Evolutionary conservation across 2,797 vertebrate genomes (phyloP), one percentile per base, ranked within the genome.

Genomic region (Peromyscus nudipes): DNA sequence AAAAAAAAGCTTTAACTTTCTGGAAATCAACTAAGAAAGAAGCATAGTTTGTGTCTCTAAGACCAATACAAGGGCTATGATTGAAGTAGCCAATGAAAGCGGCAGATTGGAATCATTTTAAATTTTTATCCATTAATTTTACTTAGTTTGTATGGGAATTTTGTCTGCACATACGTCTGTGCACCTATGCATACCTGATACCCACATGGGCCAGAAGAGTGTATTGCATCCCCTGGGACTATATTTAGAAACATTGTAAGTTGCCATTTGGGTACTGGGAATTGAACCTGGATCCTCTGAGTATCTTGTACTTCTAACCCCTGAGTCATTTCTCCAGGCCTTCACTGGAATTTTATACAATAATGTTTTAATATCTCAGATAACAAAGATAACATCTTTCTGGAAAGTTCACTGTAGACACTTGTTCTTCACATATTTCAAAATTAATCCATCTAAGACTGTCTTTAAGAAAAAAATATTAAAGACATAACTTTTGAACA

Each of bases 11-110:
- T 89, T 94, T 43, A 92, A 49, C 82, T 84, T 64, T 23, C 7
- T 91, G 21, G 21, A 34, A 96, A 62, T 82, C 37, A 95, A 88
- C 89, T 57, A 92, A 92, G 60, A 97, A 96, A 57, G 83, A 88
- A 12, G 8, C 31, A 60, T 3, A 84, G 9, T 81, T 16, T 93
- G 13, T 87, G 40, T 92, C 52, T 65, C 49, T 52, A 60, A 14
- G 16, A 21, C 10, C 25, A 11, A 49, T 86, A 67, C 21, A 60
- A 91, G 4, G 64, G 29, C 73, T 64, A 89, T 31, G 92, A 13
- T 76, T 91, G 64, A 92, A 90, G 75, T 64, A 92, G 67, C 75
- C 25, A 76, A 87, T 86, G 55, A 46, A 46, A 93, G 67, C 9
- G 46, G 67, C 76, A 81, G 21, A 80, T 92, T 16, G 86, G 7